Evolutionary conservation across 2,888 invertebrate genomes (phyloP).

Genomic region (Chrysomela aeneicollis): DNA sequence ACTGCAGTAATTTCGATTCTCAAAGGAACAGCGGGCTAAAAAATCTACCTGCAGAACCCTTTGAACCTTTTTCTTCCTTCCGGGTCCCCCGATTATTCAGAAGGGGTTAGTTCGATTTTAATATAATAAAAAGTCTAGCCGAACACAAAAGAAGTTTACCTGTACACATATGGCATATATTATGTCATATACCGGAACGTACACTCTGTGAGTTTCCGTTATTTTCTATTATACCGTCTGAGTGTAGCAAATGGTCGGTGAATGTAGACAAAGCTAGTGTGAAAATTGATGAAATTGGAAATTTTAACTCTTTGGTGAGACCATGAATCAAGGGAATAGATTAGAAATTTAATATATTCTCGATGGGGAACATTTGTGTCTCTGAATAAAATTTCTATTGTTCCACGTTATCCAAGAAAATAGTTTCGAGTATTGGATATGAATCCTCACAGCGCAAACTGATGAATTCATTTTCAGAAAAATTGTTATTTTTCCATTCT

Average conservation of each 20-base stretch:
- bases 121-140: constrained; percentile 51
- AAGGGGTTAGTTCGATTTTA: constrained; percentile 57
- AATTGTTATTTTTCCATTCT: too few species aligned
- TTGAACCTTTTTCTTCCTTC: constrained; percentile 58
- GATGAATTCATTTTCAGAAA: too few species aligned
- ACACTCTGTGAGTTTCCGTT: constrained; percentile 34
- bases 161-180: constrained; percentile 58
- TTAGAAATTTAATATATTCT: not conserved
- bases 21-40: constrained; percentile 51
- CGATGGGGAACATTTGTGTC: not conserved
- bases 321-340: not conserved
- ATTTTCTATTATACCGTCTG: constrained; percentile 21
- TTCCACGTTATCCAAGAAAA: too few species aligned
- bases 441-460: too few species aligned
- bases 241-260: constrained; percentile 7
- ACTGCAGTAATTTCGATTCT: constrained; percentile 58
- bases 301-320: not conserved
- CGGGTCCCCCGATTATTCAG: constrained; percentile 55
- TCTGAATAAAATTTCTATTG: too few species aligned
- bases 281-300: constrained; percentile 5
- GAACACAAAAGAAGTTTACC: constrained; percentile 56
- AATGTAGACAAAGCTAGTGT: not conserved
- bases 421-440: too few species aligned
- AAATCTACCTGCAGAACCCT: constrained; percentile 60
- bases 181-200: constrained; percentile 34